Percentiles rank a stretch among this genome's conserved stretches.
Evolutionary conservation across 2,797 vertebrate genomes (phyloP).

Genomic region (Ptychobarbus kaznakovi): DNA sequence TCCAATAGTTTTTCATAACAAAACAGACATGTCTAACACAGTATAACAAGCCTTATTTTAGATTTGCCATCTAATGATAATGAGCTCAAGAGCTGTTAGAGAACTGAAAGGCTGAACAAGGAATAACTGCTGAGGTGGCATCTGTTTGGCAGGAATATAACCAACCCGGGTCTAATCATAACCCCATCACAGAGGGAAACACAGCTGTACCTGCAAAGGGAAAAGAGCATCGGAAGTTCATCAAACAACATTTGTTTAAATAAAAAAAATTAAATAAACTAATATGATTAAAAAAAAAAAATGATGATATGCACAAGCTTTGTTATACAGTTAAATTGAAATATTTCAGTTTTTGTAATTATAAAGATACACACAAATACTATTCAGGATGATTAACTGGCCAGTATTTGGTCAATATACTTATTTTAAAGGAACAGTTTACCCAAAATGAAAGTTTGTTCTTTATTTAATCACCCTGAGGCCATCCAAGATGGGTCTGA

Average conservation of each 20-base stretch:
- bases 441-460: background rate
- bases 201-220: slow-evolving; percentile 72
- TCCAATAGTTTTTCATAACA: background rate
- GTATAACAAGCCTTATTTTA: background rate
- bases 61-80: background rate
- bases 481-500: background rate
- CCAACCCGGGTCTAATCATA: slow-evolving; percentile 65
- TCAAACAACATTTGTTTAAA: background rate
- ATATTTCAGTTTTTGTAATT: background rate
- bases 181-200: slow-evolving; percentile 79
- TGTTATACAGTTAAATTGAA: background rate
- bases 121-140: background rate
- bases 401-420: background rate
- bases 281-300: no score
- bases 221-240: slow-evolving; percentile 34
- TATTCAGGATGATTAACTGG: background rate
- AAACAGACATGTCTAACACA: slow-evolving; percentile 9
- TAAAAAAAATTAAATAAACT: no score
- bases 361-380: background rate
- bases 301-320: background rate
- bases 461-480: background rate
- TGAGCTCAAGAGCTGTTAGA: background rate
- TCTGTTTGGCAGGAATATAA: slow-evolving; percentile 40
- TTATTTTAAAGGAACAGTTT: background rate
- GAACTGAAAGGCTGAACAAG: background rate